Conservation (phyloP, 2,113 vertebrate species). For the Tragulus kanchil region DNA sequence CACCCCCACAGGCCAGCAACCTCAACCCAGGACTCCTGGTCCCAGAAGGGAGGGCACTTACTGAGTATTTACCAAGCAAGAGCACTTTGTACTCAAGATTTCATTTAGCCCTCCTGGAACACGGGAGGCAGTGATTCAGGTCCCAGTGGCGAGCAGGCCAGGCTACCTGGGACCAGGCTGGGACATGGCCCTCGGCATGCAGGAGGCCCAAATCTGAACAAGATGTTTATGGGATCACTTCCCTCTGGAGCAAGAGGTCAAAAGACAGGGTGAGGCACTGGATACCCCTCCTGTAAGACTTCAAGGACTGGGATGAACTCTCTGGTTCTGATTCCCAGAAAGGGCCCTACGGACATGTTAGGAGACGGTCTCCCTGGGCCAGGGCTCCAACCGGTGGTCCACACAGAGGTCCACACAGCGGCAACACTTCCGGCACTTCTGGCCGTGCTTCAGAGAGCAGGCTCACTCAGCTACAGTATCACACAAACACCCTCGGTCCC, state of each 20-base stretch:
- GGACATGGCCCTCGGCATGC: conserved; percentile 19
- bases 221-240: conserved; percentile 29
- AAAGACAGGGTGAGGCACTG: background rate
- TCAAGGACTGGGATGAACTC: background rate
- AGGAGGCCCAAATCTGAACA: background rate
- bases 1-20: background rate
- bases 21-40: background rate
- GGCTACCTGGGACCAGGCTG: conserved; percentile 53
- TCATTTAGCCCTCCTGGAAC: conserved; percentile 46
- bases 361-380: background rate
- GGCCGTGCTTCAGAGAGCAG: background rate
- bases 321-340: background rate
- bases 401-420: background rate
- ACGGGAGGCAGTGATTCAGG: conserved; percentile 17
- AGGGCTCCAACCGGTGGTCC: background rate
- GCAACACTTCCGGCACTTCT: conserved; percentile 23
- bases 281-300: background rate
- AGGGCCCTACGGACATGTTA: background rate
- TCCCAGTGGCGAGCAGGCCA: conserved; percentile 32
- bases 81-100: conserved; percentile 20
- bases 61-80: background rate
- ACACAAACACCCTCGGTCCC: background rate
- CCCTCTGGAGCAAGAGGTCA: background rate
- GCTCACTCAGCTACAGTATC: background rate
- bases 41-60: background rate